These are phyloP conservation scores for Malacoraja senta DNA, from an alignment of 2,797 vertebrate species.

Conservation along the genomic window DNA sequence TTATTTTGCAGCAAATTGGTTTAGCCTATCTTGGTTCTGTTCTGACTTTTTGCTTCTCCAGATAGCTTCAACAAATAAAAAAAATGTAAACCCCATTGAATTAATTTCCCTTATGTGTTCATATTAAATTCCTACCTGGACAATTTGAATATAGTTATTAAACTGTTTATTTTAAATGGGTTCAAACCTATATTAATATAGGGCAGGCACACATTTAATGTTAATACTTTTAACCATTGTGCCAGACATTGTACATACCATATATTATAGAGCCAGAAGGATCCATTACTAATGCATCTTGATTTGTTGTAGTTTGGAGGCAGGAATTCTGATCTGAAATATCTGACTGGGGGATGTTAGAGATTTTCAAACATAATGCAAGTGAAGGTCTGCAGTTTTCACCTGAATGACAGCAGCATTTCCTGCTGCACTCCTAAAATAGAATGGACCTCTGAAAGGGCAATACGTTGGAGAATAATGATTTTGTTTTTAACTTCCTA, in stretches of 20 bases:
- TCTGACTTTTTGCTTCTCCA: background rate
- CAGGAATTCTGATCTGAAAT: background rate
- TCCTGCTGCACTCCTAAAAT: constrained; percentile 3
- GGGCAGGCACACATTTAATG: background rate
- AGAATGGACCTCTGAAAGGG: constrained; percentile 24
- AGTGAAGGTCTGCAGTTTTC: constrained; percentile 10
- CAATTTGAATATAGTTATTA: constrained; percentile 29
- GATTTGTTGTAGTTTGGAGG: background rate
- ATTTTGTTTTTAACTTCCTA: constrained; percentile 4
- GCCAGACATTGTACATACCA: background rate
- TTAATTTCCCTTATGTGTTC: constrained; percentile 8
- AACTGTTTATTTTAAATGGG: constrained; percentile 1
- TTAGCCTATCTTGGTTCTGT: background rate
- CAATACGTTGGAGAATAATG: constrained; percentile 12
- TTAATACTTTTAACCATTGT: background rate
- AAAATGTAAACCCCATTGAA: constrained; percentile 10
- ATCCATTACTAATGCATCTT: background rate
- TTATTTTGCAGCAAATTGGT: background rate
- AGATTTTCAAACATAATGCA: background rate
- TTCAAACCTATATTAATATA: constrained; percentile 21
- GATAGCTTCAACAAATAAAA: background rate
- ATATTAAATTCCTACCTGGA: background rate
- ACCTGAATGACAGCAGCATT: background rate
- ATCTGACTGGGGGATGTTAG: background rate
- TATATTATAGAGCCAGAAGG: background rate